These are phyloP conservation scores for silkworm (Bombyx mori) DNA, from an alignment of 1,140 invertebrate species.

Conservation along the genomic window ASM3026992v2 NC_085129.1:11211501-11212000, in stretches of 20 bases:
- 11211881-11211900: conserved; percentile 10
- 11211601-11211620: conserved; percentile 46
- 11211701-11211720: conserved; percentile 58
- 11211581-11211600: background rate
- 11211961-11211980: conserved; percentile 6
- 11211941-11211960: conserved; percentile 9
- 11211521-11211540: too few relatives aligned
- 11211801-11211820: conserved; percentile 34
- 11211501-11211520: too few relatives aligned
- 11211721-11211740: conserved; percentile 48
- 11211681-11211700: conserved; percentile 36
- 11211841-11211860: conserved; percentile 27
- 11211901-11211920: conserved; percentile 9
- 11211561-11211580: too few relatives aligned
- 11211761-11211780: conserved; percentile 50
- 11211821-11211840: conserved; percentile 14
- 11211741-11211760: conserved; percentile 58
- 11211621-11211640: conserved; percentile 50
- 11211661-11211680: conserved; percentile 63
- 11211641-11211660: conserved; percentile 34
- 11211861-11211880: conserved; percentile 24
- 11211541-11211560: too few relatives aligned
- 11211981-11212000: conserved; percentile 12
- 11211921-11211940: background rate
- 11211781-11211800: conserved; percentile 39